These are phyloP conservation scores for Hypomesus transpacificus DNA, from an alignment of 2,113 vertebrate genomes.

Conservation along the genomic window DNA sequence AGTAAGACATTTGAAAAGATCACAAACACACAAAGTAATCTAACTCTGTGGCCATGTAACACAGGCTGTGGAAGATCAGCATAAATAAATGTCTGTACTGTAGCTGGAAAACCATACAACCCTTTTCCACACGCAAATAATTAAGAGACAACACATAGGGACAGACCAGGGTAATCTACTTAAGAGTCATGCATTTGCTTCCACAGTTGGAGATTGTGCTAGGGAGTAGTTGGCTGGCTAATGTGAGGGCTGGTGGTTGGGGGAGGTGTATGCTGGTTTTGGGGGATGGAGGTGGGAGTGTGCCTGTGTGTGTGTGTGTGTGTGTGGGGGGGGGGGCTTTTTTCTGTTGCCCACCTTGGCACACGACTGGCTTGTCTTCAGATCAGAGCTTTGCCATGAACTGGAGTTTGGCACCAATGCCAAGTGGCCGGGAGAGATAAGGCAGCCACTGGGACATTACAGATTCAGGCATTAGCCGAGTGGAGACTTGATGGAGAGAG, in stretches of 20 bases:
- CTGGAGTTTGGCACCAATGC: conserved; percentile 62
- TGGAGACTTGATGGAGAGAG: conserved; percentile 54
- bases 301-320: conserved; percentile 27
- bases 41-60: no score
- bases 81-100: no score
- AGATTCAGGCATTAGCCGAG: conserved; percentile 64
- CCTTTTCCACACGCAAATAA: background rate
- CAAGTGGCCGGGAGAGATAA: conserved; percentile 73
- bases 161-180: conserved; percentile 31
- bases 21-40: background rate
- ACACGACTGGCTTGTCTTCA: conserved; percentile 60
- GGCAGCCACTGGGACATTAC: conserved; percentile 62
- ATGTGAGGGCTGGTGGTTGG: conserved; percentile 34
- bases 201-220: conserved; percentile 34
- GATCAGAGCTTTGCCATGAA: conserved; percentile 69
- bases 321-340: conserved; percentile 52
- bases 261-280: conserved; percentile 13
- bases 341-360: conserved; percentile 65
- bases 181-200: conserved; percentile 42
- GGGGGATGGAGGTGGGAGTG: conserved; percentile 16
- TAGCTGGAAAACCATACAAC: background rate
- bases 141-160: conserved; percentile 19
- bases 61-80: no score
- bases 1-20: background rate
- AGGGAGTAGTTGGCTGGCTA: conserved; percentile 31